These are phyloP conservation scores for Chironomus tentans DNA, from an alignment of 2,888 invertebrate species.

Conservation along the genomic window DNA sequence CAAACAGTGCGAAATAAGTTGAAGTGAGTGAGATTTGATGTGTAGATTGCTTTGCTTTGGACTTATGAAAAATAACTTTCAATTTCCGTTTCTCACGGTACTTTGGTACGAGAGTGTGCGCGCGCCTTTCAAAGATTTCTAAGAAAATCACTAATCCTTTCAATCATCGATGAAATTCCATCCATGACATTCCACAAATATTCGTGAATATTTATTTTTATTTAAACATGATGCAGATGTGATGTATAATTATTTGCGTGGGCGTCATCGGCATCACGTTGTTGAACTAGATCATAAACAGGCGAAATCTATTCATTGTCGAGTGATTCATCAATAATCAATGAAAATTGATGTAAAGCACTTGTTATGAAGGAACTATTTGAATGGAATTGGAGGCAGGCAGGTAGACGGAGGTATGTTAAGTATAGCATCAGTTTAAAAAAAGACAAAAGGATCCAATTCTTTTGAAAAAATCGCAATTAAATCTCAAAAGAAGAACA, in stretches of 20 bases:
- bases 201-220: not conserved
- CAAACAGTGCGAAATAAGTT: not conserved
- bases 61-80: conserved; percentile 23
- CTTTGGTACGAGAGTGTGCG: not conserved
- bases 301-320: not conserved
- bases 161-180: no score
- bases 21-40: no score
- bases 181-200: no score
- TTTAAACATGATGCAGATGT: no score
- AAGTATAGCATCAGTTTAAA: not conserved
- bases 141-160: not conserved
- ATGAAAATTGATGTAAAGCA: no score
- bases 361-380: not conserved
- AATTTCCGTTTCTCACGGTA: conserved; percentile 19
- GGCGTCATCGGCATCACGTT: not conserved
- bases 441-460: not conserved
- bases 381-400: not conserved
- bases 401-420: not conserved
- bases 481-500: not conserved
- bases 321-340: not conserved
- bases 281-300: conserved; percentile 19
- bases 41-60: not conserved
- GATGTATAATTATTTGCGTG: not conserved
- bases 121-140: not conserved
- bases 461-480: conserved; percentile 3